Evolutionary conservation across 2,888 invertebrate species (phyloP), one percentile per base, ranked within the genome.

Genomic region (Xestoiulus laeticollis): DNA sequence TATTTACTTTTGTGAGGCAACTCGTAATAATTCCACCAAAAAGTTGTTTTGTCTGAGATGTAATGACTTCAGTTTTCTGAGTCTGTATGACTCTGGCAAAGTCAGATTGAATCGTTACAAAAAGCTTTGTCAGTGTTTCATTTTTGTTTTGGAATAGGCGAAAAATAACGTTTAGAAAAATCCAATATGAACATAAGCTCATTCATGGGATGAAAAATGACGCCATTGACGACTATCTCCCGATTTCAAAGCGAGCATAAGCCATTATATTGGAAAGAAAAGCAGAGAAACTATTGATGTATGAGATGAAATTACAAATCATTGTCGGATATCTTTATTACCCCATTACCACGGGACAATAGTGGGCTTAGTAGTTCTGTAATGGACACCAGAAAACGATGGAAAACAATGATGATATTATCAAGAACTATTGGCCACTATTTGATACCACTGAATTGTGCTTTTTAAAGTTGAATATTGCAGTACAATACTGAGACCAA

Each of bases 101-200:
- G 78, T 78, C 78, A 78, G 30, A 78, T 78, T 78, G 78, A 78
- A 78, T 78, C 78, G 78, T 30, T 78, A 78, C 3, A 78, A 78
- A 78, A 26, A 26, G 78, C 78, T 78, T 38, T 38, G 30, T 12
- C 30, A 68, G 26, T 78, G 30, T 78, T 78, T 78, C 78, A 78
- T 30, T 78, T 78, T 78, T 68, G 68, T 26, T 78, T 78, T 12
- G 30, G 30, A 30, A 30, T 30, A 78, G 78, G 30, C 14, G 78
- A 78, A 78, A 38, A 78, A 78, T 78, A 78, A 78, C 78, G 78
- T 78, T 78, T 78, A 26, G 78, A 26, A 78, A 78, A 78, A 78
- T 78, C 78, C 78, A 78, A 78, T 78, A 78, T 78, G 30, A 78
- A 78, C 78, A 78, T 78, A 78, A 78, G 78, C 78, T 78, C 78